Conservation (phyloP, 2,797 vertebrate genomes). For the Lutjanus campechanus region DNA sequence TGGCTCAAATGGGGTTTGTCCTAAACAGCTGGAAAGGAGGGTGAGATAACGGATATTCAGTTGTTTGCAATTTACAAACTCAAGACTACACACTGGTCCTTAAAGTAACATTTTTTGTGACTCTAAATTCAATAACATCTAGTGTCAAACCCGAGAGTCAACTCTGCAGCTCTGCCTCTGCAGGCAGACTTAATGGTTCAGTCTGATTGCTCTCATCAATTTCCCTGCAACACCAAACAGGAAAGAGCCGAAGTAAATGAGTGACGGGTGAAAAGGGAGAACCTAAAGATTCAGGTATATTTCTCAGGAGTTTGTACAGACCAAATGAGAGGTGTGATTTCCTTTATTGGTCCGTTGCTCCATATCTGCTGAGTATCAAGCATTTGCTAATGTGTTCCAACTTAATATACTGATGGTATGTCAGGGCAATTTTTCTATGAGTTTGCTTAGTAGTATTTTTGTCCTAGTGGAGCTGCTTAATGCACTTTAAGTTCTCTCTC, state of each 20-base stretch:
- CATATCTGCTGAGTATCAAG: not conserved
- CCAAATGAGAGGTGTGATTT: not conserved
- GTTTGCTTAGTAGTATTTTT: not conserved
- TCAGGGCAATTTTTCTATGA: too few relatives aligned
- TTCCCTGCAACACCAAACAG: not conserved
- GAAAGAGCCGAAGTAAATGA: not conserved
- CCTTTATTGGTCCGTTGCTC: too few relatives aligned
- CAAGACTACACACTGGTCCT: too few relatives aligned
- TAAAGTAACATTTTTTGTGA: too few relatives aligned
- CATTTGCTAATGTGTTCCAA: not conserved
- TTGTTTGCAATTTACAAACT: too few relatives aligned
- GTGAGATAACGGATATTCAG: too few relatives aligned
- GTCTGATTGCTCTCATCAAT: not conserved
- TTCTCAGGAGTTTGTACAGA: too few relatives aligned
- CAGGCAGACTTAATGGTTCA: not conserved
- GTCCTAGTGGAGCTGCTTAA: not conserved
- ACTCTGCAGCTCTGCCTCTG: too few relatives aligned
- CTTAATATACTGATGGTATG: not conserved
- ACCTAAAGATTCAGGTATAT: not conserved
- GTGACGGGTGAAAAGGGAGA: not conserved
- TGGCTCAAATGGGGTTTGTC: too few relatives aligned
- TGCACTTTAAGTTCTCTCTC: not conserved
- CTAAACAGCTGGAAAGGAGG: too few relatives aligned
- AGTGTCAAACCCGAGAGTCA: too few relatives aligned
- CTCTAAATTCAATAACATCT: too few relatives aligned